Evolutionary conservation across 2,797 vertebrate species (phyloP).

Genomic region (Sciurus vulgaris): DNA sequence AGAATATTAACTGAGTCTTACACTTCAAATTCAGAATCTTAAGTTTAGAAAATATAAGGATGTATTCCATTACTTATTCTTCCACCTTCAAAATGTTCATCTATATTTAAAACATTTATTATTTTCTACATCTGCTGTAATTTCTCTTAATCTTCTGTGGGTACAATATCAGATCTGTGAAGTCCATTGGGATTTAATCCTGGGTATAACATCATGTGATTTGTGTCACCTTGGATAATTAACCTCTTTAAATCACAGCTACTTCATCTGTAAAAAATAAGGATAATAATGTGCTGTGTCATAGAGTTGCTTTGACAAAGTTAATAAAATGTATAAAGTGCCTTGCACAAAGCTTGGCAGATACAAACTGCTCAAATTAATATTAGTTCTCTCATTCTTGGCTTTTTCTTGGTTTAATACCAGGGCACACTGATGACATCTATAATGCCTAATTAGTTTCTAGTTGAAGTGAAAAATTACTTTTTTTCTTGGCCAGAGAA

Average conservation of each 20-base stretch:
- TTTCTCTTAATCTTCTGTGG: background rate
- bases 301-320: background rate
- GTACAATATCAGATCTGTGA: conserved; percentile 2
- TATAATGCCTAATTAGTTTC: conserved; percentile 29
- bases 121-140: background rate
- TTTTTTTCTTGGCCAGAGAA: conserved; percentile 60
- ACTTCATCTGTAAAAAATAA: conserved; percentile 27
- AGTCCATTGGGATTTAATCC: background rate
- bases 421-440: background rate
- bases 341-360: background rate
- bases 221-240: background rate
- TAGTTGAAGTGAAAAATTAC: conserved; percentile 16
- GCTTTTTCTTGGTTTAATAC: background rate
- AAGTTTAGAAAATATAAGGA: background rate
- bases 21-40: background rate
- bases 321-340: background rate
- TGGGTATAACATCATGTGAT: background rate
- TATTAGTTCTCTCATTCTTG: background rate
- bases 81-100: background rate
- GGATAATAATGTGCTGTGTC: background rate
- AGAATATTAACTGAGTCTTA: background rate
- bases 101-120: conserved; percentile 19
- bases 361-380: background rate
- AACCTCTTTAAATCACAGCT: background rate
- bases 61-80: background rate